These are phyloP conservation scores for Brenthis ino DNA, from an alignment of 2,888 invertebrate genomes.

Conservation along the genomic window DNA sequence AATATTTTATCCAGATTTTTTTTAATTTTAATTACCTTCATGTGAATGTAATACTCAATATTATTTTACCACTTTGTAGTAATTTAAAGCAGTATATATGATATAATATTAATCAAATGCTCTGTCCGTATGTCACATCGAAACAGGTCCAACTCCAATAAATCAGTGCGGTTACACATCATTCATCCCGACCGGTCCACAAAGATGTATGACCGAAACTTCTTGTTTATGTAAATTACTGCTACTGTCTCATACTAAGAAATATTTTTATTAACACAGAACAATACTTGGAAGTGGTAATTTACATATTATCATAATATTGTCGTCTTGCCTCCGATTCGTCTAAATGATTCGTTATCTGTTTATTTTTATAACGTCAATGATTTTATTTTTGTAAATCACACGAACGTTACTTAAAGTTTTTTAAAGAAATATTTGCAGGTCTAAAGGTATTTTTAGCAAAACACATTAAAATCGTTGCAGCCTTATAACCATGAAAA, in stretches of 20 bases:
- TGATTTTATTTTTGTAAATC: neutral
- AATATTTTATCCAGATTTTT: too few species aligned
- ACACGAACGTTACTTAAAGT: too few species aligned
- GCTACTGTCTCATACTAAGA: slow-evolving; percentile 16
- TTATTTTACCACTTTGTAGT: neutral
- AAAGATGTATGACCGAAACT: slow-evolving; percentile 46
- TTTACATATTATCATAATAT: too few species aligned
- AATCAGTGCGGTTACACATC: slow-evolving; percentile 61
- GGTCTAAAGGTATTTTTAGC: too few species aligned
- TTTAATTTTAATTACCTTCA: too few species aligned
- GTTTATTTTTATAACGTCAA: neutral
- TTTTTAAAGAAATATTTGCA: too few species aligned
- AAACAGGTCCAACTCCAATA: slow-evolving; percentile 59
- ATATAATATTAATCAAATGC: slow-evolving; percentile 9
- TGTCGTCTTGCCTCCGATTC: too few species aligned
- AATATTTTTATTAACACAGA: slow-evolving; percentile 1
- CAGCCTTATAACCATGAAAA: too few species aligned
- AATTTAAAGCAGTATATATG: slow-evolving; percentile 2
- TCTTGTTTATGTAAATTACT: slow-evolving; percentile 48
- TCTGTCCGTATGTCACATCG: slow-evolving; percentile 36
- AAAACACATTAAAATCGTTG: too few species aligned
- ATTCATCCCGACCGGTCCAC: slow-evolving; percentile 49
- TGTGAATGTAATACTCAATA: neutral
- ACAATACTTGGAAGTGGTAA: neutral
- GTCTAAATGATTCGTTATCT: too few species aligned